Base-by-base conservation (phyloP, 1,140 invertebrate genomes). In the Drosophila pruinosa region DNA sequence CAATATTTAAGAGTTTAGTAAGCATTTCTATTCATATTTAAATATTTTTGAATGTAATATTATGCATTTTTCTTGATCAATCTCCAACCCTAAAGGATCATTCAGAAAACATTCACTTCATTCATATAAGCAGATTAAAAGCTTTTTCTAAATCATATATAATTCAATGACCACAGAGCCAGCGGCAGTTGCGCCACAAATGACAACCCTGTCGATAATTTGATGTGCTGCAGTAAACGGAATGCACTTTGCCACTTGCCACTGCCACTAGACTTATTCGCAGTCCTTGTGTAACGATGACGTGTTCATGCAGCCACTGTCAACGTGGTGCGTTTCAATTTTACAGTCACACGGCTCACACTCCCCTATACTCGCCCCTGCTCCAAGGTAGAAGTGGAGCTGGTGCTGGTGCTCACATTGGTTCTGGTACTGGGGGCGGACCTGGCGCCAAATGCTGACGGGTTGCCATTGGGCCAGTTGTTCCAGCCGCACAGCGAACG, bases 291-390 rank as follows among this genome's bases (percentile, higher is more conserved):
- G 10, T n/a, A 14, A 41, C 41, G 58, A 86, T 85, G 81, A 85
- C 81, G 81, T 85, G 81, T 85, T 63, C 81, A 81, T 86, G 81
- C 77, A 78, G 77, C 70, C 64, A 41, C 50, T 82, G 75, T 78
- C 79, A 78, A 78, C 63, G 68, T 77, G 75, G 50, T 57, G 73
- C 69, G 63, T 68, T 72, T 75, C 73, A 72, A 75, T 72, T 72
- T 75, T 45, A 41, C 71, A 45, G 67, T 78, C 72, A 70, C 63
- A 15, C 41, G 17, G 64, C 62, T 48, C 34, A 45, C 50, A 47
- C 28, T 14, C n/a, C n/a, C n/a, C n/a, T n/a, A n/a, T 36, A 22
- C 48, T 43, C 10, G 41, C 43, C 26, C 24, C 10, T 14, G 4
- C 5, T 24, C 6, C 34, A 1, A 38, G 43, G 17, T 14, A 62